Base-by-base conservation (phyloP, 2,888 invertebrate species). In the Cephalotes varians region DNA sequence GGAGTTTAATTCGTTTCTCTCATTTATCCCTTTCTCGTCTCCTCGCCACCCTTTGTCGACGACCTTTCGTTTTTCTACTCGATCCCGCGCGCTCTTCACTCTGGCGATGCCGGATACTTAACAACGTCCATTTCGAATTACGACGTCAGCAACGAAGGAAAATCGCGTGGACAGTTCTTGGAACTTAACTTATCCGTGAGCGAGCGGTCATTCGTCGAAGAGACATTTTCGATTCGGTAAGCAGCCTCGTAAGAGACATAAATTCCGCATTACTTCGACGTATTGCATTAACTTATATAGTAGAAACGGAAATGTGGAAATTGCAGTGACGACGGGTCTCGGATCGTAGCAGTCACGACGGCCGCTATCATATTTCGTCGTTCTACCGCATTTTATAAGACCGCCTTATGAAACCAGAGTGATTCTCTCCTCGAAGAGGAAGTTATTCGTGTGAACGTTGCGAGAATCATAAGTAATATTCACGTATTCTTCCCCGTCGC, bases 111-210 rank as follows among this genome's bases (percentile, higher is more conserved):
- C 62, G 31, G 12, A 21, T 62, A 74, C 44, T 15, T 73, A n/a
- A 44, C 49, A 51, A 34, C 49, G 10, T 6, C 40, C 40, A 44
- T 44, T 44, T 60, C 60, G 73, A 6, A 31, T 74, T 74, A 74
- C 60, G 34, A 73, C 62, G 73, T 74, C 47, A 64, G 74, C 64
- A 37, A 74, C 49, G n/a, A 49, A 64, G 74, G 49, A 49, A 64
- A 74, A 51, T 74, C 34, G 74, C 37, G 37, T 37, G 21, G 4
- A 37, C 7, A 10, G 21, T 62, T 74, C 47, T 21, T 6, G 44
- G 47, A 74, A 74, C 34, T 44, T n/a, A 37, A 37, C 6, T n/a
- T n/a, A 60, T 40, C 21, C 21, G 28, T 15, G 25, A 54, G 15
- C 15, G 40, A 6, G 7, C 7, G 25, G 18, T 15, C 58, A 31